These are phyloP conservation scores for Bradypodion pumilum DNA, from an alignment of 2,797 vertebrate species.

Conservation along the genomic window DNA sequence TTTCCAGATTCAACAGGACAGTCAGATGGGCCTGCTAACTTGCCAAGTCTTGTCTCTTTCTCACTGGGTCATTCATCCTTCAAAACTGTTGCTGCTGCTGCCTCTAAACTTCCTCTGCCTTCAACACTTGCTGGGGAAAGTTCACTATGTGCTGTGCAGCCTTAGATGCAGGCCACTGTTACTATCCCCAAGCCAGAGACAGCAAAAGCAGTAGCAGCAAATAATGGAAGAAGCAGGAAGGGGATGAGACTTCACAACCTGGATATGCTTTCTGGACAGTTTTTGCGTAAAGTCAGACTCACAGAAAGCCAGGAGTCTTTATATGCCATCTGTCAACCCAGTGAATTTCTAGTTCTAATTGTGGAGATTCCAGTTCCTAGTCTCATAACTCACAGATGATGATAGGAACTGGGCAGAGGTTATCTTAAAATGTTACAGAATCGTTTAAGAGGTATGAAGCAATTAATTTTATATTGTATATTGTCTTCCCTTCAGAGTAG, in stretches of 20 bases:
- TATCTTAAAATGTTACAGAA: not conserved
- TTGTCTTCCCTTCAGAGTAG: not conserved
- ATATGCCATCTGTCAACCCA: not conserved
- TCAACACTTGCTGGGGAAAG: not conserved
- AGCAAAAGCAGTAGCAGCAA: not conserved
- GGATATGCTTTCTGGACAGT: not conserved
- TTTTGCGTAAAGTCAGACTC: not conserved
- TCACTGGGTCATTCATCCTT: not conserved
- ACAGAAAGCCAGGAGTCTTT: not conserved
- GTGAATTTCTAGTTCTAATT: rapidly evolving
- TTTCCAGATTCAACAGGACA: not conserved
- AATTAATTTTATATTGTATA: not conserved
- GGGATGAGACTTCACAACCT: not conserved
- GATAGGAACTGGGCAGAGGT: not conserved
- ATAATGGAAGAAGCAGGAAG: not conserved
- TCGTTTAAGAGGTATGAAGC: not conserved
- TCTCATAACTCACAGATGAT: not conserved
- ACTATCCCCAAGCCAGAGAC: not conserved
- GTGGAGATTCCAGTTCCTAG: not conserved
- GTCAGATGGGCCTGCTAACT: not conserved
- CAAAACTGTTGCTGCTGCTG: not conserved
- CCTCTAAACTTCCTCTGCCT: not conserved
- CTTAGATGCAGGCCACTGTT: not conserved
- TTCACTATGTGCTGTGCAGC: not conserved
- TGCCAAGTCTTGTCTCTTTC: not conserved